Evolutionary conservation across 2,888 invertebrate genomes (phyloP).

Genomic region (Parnassius apollo): DNA sequence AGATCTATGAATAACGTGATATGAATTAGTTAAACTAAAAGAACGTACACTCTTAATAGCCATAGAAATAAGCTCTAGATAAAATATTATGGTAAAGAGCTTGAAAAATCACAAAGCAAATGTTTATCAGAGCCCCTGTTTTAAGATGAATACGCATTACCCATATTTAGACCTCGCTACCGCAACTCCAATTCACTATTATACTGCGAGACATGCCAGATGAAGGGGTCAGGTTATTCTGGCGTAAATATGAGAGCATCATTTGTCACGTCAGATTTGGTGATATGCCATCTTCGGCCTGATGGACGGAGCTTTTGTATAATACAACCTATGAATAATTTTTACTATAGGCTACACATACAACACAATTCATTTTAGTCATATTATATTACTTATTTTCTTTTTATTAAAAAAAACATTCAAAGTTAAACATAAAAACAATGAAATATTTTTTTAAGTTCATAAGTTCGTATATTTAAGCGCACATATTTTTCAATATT

Average conservation of each 20-base stretch:
- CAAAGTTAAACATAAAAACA: too few species aligned
- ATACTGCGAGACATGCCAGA: slow-evolving; percentile 22
- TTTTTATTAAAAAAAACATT: too few species aligned
- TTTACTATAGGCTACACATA: slow-evolving; percentile 33
- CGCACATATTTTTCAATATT: too few species aligned
- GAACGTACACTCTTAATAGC: not conserved
- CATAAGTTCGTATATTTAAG: too few species aligned
- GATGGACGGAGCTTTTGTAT: slow-evolving; percentile 72
- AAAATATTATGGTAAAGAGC: slow-evolving; percentile 18
- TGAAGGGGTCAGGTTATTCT: slow-evolving; percentile 39
- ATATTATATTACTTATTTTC: slow-evolving; percentile 8
- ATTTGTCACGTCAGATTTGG: slow-evolving; percentile 76
- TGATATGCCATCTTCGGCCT: slow-evolving; percentile 61
- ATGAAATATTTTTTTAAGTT: too few species aligned
- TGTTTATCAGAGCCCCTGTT: slow-evolving; percentile 60
- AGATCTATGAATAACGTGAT: too few species aligned
- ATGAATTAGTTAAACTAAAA: not conserved
- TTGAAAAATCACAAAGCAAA: slow-evolving; percentile 21
- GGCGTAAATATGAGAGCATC: slow-evolving; percentile 50
- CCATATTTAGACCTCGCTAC: slow-evolving; percentile 41
- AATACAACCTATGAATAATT: slow-evolving; percentile 67
- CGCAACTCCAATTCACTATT: slow-evolving; percentile 17
- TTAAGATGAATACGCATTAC: slow-evolving; percentile 49
- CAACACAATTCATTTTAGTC: slow-evolving; percentile 7
- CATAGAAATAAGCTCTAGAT: slow-evolving; percentile 26